Base-by-base conservation (phyloP, 35 echinoderm and acorn worm species). In the Holothuria glaberrima region DNA sequence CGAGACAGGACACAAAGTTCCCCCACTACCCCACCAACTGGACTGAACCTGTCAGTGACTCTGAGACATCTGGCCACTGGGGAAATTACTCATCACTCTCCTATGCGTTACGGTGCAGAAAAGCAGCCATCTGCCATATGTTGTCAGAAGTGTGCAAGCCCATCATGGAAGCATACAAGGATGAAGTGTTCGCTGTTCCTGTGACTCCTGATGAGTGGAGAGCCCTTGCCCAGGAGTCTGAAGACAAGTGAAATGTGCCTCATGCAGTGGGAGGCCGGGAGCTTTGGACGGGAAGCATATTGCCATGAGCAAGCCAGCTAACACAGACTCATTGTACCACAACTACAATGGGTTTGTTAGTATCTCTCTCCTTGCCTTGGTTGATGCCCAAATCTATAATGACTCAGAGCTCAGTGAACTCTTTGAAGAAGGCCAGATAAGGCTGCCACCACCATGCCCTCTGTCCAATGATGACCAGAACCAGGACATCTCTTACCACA, bases 241-340 rank as follows among this genome's bases (percentile, higher is more conserved):
- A 89, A 89, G 19, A 89, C 27, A 89, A 36, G 58, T 89, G 87
- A 67, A 77, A 89, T 89, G 68, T 89, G 19, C 69, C 87, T 36
- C 68, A 89, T 89, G 87, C 87, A 50, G 46, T 72, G 20, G 87
- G 87, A 28, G 87, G n/a, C n/a, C n/a, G n/a, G n/a, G n/a, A n/a
- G n/a, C 87, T 36, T 57, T 89, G 68, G 87, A 89, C 58, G 87
- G 69, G 38, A 89, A 89, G 66, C 87, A 89, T 36, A 89, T 89
- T 28, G 87, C 68, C 87, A 89, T 89, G 27, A 89, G 38, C 19
- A 74, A 89, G 67, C 87, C 87, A 82, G 9, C 61, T 14, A 61
- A 61, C 58, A 61, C 58, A 68, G 84, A 59, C 56, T 6, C 3
- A 33, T 29, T 87, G 3, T 87, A 87, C 85, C 85, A 87, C 85